Percentiles rank a stretch among this genome's conserved stretches.
Conservation (phyloP, 2,888 invertebrate genomes). For the Drosophila anomalata region DNA sequence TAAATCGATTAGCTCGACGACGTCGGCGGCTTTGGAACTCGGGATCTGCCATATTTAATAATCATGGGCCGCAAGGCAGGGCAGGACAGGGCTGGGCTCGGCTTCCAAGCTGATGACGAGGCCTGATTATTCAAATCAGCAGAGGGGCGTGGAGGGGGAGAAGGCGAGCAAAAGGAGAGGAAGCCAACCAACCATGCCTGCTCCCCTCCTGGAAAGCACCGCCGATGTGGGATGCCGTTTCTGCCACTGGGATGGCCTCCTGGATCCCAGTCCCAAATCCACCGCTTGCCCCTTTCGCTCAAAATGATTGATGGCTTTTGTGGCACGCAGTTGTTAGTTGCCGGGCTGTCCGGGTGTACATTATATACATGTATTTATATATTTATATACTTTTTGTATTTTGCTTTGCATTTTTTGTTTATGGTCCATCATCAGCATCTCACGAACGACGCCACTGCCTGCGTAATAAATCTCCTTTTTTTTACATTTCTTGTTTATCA, state of each 20-base stretch:
- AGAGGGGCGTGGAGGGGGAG: constrained; percentile 13
- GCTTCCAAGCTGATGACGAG: constrained; percentile 58
- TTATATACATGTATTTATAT: constrained; percentile 28
- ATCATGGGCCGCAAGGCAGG: constrained; percentile 55
- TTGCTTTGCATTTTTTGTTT: constrained; percentile 61
- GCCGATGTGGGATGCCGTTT: constrained; percentile 6
- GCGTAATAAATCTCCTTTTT: constrained; percentile 77
- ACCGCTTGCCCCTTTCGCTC: constrained; percentile 76
- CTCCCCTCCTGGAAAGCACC: constrained; percentile 2
- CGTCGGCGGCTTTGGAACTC: constrained; percentile 26
- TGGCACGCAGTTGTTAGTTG: constrained; percentile 65
- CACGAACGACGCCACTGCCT: constrained; percentile 54
- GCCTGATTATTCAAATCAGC: constrained; percentile 73
- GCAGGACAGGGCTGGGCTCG: constrained; percentile 5
- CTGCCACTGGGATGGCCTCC: neutral
- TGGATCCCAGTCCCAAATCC: constrained; percentile 35
- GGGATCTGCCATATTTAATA: constrained; percentile 77
- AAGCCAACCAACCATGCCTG: constrained; percentile 9
- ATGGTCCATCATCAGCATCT: constrained; percentile 75
- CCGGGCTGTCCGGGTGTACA: constrained; percentile 52
- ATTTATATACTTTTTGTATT: constrained; percentile 52
- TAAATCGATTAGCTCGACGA: constrained; percentile 74
- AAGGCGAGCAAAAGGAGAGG: neutral
- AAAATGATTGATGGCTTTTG: constrained; percentile 78
- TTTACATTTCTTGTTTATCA: constrained; percentile 77